Evolutionary conservation across 64 coral and sea anemone genomes (phyloP), one percentile per base, ranked within the genome.

Genomic region (Trachythela sp.): DNA sequence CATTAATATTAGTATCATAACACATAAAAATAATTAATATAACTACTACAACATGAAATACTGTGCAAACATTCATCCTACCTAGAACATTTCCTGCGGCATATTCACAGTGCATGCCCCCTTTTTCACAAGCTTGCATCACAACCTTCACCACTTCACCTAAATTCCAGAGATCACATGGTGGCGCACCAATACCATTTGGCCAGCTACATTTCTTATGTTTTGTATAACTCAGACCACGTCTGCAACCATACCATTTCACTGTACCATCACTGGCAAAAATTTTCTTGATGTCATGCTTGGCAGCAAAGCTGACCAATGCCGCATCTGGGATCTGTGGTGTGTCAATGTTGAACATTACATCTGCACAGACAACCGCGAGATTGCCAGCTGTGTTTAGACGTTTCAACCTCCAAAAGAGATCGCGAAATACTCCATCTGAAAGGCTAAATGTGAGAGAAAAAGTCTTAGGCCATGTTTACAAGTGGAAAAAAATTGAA

Each of bases 341-440:
- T 26, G 56, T 64, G 26, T 64, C 56, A n/a, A 64, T 27, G 22
- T 64, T 64, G 17, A 64, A 64, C 56, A 64, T 64, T n/a, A 64
- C 56, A n/a, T 64, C 56, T 24, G 56, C 20, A 64, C 56, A 64
- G 22, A 64, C 56, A 20, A 64, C 70, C 39, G 56, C 56, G 22
- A 20, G 20, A 27, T 64, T 64, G 56, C 56, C 56, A 64, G 56
- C 56, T n/a, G 6, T 64, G 24, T 64, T 64, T 2, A 64, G 56
- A 64, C 26, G 56, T 64, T 64, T 64, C 56, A 64, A 64, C 15
- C 64, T 36, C 56, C 76, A 42, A 39, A 92, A 92, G 9, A 92
- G 75, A 64, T 92, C 90, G 11, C 77, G 85, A 83, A 92, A 92
- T 37, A 92, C 29, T 27, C 86, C 85, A 22, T 80, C 85, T 39